Conservation (phyloP, 2,113 vertebrate genomes). For the Dicerorhinus sumatrensis region DNA sequence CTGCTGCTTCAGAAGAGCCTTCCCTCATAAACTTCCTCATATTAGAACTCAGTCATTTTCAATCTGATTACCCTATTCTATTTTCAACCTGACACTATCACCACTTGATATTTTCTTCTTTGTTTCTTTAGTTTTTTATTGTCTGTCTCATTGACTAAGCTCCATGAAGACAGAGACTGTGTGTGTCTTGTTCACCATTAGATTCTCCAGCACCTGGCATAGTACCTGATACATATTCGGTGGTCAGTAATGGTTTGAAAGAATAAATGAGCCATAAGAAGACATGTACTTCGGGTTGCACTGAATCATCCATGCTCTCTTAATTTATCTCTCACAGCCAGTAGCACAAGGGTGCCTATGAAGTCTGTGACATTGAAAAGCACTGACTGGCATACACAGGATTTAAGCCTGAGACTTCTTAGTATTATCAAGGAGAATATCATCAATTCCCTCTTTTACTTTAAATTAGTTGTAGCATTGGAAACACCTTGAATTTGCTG, state of each 20-base stretch:
- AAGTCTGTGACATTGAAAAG: background rate
- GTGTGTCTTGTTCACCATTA: background rate
- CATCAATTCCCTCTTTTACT: background rate
- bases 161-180: background rate
- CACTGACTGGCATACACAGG: background rate
- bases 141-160: background rate
- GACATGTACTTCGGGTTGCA: background rate
- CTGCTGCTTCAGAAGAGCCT: background rate
- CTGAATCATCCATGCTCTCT: background rate
- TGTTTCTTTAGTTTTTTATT: background rate
- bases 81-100: background rate
- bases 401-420: background rate
- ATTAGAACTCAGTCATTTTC: background rate
- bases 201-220: background rate
- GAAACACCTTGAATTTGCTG: conserved; percentile 11
- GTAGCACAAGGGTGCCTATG: background rate
- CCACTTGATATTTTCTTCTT: background rate
- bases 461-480: background rate
- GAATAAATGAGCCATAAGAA: conserved; percentile 22
- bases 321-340: background rate
- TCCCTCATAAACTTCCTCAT: background rate
- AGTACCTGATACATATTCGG: background rate
- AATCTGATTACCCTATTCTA: background rate
- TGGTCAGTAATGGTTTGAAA: background rate
- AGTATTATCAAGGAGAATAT: background rate